Evolutionary conservation across 2,113 vertebrate species (phyloP).

Genomic region (Sprattus sprattus): DNA sequence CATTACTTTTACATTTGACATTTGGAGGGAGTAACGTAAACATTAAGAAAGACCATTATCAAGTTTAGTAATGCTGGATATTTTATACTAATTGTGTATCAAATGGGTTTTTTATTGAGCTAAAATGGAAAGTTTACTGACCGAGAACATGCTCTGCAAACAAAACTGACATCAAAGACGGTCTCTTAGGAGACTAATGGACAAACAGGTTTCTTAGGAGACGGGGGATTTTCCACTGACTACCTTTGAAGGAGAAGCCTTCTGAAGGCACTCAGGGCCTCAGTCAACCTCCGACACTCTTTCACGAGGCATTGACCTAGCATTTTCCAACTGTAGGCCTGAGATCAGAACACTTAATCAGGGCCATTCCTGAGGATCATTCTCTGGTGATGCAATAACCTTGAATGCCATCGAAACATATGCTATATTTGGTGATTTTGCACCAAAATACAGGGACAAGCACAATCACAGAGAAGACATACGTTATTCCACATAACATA

Average conservation of each 20-base stretch:
- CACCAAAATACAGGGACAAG: too few species aligned
- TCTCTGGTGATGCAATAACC: too few species aligned
- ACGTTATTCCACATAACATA: too few species aligned
- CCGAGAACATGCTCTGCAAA: background rate
- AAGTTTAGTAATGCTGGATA: background rate
- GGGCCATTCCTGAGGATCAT: too few species aligned
- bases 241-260: background rate
- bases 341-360: too few species aligned
- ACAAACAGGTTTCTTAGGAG: background rate
- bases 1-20: too few species aligned
- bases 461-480: too few species aligned
- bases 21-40: too few species aligned
- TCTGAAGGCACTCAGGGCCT: background rate
- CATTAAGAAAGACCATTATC: background rate
- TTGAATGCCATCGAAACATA: too few species aligned
- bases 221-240: background rate
- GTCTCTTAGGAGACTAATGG: constrained; percentile 17
- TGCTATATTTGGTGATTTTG: too few species aligned
- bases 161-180: background rate
- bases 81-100: background rate
- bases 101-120: background rate
- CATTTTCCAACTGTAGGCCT: too few species aligned
- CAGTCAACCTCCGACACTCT: background rate
- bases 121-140: background rate
- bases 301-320: too few species aligned